phyloP scores from a whole-genome alignment of 2,888 invertebrate species.

The Dromius quadrimaculatus region DNA sequence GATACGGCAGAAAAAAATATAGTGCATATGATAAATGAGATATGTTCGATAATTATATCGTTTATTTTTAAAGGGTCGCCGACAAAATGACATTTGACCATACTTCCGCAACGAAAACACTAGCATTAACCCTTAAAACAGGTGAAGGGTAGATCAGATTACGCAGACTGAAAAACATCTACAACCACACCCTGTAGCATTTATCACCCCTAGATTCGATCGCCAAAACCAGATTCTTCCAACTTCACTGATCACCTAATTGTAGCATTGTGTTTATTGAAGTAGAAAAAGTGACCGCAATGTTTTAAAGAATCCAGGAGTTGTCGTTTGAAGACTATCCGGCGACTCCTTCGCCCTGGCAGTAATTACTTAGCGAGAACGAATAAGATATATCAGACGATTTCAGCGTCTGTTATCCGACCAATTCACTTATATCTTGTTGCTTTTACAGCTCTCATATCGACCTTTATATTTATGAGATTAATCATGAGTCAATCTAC shows the following conservation, averaged over 20 bases:
- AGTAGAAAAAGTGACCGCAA: not conserved
- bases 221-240: constrained; percentile 1
- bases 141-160: constrained; percentile 37
- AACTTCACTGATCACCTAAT: not conserved
- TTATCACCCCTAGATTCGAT: constrained; percentile 48
- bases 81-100: too few species aligned
- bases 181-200: constrained; percentile 43
- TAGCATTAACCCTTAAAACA: too few species aligned
- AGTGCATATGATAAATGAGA: too few species aligned
- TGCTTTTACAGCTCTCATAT: constrained; percentile 49
- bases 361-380: constrained; percentile 51
- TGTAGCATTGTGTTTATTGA: not conserved
- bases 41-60: too few species aligned
- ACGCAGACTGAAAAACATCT: constrained; percentile 40
- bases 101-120: too few species aligned
- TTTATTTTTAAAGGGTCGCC: too few species aligned
- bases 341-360: constrained; percentile 21
- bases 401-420: constrained; percentile 47
- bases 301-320: not conserved
- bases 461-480: constrained; percentile 42
- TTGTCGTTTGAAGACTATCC: constrained; percentile 24
- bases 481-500: constrained; percentile 25
- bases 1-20: too few species aligned
- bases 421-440: constrained; percentile 51
- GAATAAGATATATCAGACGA: constrained; percentile 45